These are phyloP conservation scores for Gasteruption jaculator DNA, from an alignment of 2,888 invertebrate species.

Conservation along the genomic window DNA sequence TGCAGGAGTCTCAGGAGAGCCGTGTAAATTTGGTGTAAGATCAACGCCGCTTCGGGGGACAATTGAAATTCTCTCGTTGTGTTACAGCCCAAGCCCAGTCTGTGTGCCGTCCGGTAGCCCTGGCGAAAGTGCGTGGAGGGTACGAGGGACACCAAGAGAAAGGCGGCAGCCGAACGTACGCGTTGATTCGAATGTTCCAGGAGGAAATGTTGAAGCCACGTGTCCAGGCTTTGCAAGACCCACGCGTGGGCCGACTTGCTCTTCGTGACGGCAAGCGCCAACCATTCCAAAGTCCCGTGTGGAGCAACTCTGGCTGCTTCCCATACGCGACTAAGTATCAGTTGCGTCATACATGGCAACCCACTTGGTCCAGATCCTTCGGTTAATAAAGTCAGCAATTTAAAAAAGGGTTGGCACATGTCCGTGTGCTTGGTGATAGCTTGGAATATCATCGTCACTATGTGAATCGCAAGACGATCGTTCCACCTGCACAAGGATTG, in stretches of 20 bases:
- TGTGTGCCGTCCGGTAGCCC: conserved; percentile 66
- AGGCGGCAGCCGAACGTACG: conserved; percentile 86
- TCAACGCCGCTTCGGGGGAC: conserved; percentile 57
- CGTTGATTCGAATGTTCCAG: conserved; percentile 80
- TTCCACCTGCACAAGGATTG: conserved; percentile 90
- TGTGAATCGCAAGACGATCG: conserved; percentile 81
- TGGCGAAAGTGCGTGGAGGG: conserved; percentile 89
- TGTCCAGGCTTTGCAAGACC: conserved; percentile 88
- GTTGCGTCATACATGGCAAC: conserved; percentile 84
- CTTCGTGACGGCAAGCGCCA: conserved; percentile 70
- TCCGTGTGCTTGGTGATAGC: conserved; percentile 89
- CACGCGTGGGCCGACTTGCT: conserved; percentile 88
- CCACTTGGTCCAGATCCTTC: conserved; percentile 79
- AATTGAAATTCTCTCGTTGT: conserved; percentile 46
- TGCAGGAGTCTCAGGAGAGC: conserved; percentile 72
- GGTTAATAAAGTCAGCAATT: conserved; percentile 80
- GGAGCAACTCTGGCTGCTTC: conserved; percentile 87
- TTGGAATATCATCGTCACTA: conserved; percentile 86
- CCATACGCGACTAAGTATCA: conserved; percentile 85
- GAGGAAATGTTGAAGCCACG: conserved; percentile 87
- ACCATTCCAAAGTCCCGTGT: conserved; percentile 89
- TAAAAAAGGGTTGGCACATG: conserved; percentile 89
- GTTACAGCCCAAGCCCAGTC: conserved; percentile 58
- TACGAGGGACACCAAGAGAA: conserved; percentile 83
- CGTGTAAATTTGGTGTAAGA: conserved; percentile 67